These are phyloP conservation scores for Amphimallon solstitiale DNA, from an alignment of 2,888 invertebrate genomes.

Conservation along the genomic window DNA sequence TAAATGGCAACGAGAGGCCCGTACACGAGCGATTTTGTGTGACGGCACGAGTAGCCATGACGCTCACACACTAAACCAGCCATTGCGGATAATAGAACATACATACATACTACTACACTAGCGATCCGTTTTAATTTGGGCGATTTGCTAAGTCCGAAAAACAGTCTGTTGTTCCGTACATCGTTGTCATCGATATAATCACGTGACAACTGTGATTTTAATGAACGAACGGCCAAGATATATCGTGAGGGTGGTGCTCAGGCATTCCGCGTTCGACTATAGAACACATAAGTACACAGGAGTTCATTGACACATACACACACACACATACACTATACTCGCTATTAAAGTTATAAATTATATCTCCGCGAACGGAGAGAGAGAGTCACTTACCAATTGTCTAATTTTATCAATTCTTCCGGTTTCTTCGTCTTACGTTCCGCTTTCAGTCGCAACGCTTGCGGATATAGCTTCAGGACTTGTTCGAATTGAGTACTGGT, in stretches of 20 bases:
- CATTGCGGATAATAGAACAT: background rate
- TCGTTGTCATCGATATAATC: slow-evolving; percentile 73
- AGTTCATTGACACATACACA: slow-evolving; percentile 52
- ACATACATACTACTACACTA: slow-evolving; percentile 46
- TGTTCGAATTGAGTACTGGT: slow-evolving; percentile 87
- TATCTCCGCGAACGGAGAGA: background rate
- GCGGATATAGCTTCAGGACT: slow-evolving; percentile 90
- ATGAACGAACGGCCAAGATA: slow-evolving; percentile 66
- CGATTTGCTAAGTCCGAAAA: slow-evolving; percentile 66
- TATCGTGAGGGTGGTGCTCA: slow-evolving; percentile 70
- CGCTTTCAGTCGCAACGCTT: slow-evolving; percentile 90
- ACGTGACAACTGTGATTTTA: slow-evolving; percentile 77
- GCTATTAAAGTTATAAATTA: slow-evolving; percentile 24
- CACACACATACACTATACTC: background rate
- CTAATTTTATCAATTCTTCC: slow-evolving; percentile 93
- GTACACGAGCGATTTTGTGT: background rate
- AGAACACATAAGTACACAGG: slow-evolving; percentile 49
- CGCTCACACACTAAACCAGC: slow-evolving; percentile 43
- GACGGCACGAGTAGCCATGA: slow-evolving; percentile 54
- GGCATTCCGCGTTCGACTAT: slow-evolving; percentile 60
- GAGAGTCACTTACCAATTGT: slow-evolving; percentile 85
- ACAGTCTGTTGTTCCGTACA: slow-evolving; percentile 65
- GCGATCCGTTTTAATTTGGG: slow-evolving; percentile 63
- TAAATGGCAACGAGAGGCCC: background rate
- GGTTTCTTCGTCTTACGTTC: slow-evolving; percentile 92